Conservation (phyloP, 2,797 vertebrate species). For the Sylvia borin region DNA sequence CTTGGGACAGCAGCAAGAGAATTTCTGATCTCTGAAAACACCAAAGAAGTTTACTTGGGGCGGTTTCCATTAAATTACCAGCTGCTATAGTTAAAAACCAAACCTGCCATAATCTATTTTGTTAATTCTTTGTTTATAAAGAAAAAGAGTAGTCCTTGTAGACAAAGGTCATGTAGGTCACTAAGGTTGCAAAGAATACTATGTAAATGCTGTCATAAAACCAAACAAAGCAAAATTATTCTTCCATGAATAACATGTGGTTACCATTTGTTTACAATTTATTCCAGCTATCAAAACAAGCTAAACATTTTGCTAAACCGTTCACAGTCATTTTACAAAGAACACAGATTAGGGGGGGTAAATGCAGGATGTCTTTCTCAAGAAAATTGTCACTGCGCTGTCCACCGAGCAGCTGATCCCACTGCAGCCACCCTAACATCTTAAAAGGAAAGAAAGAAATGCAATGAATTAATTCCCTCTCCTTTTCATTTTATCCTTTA, state of each 20-base stretch:
- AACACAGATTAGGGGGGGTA: neutral
- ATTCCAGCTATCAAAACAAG: slow-evolving; percentile 56
- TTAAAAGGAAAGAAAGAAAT: neutral
- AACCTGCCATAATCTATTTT: slow-evolving; percentile 4
- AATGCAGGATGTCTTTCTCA: neutral
- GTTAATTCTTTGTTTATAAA: slow-evolving; percentile 5
- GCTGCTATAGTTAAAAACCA: slow-evolving; percentile 5
- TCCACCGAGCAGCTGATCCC: neutral
- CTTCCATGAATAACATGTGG: neutral
- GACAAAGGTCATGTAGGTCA: slow-evolving; percentile 35
- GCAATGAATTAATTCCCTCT: neutral
- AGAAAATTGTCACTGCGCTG: neutral
- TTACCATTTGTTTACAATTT: slow-evolving; percentile 58
- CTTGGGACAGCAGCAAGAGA: neutral
- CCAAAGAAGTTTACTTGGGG: neutral
- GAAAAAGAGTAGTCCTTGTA: neutral
- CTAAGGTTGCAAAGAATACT: slow-evolving; percentile 23
- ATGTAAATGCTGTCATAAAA: slow-evolving; percentile 40
- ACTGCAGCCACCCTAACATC: neutral
- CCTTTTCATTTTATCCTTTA: neutral
- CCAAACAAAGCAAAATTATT: slow-evolving; percentile 44
- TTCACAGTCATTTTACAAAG: neutral
- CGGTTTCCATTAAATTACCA: neutral
- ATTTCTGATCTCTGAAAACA: slow-evolving; percentile 16
- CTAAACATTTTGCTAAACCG: slow-evolving; percentile 29